Evolutionary conservation across 2,113 vertebrate genomes (phyloP).

Genomic region (Anhinga rufa): DNA sequence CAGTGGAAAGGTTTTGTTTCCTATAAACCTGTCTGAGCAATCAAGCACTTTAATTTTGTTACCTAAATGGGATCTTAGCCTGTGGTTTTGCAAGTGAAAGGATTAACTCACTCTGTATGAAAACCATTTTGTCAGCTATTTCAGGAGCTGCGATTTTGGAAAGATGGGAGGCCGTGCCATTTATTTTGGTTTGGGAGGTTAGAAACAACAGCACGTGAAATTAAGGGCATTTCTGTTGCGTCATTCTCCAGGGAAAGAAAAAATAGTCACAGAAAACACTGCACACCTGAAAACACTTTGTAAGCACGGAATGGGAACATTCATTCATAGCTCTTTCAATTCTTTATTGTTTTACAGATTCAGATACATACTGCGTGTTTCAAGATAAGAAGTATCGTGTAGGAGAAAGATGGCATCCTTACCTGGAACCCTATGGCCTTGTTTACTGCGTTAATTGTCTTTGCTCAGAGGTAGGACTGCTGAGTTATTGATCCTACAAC

Average conservation of each 20-base stretch:
- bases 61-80: neutral
- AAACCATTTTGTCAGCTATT: neutral
- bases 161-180: neutral
- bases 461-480: conserved; percentile 77
- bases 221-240: neutral
- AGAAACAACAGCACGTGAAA: neutral
- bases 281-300: neutral
- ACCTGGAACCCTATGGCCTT: conserved; percentile 80
- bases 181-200: neutral
- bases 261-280: neutral
- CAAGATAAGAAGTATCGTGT: conserved; percentile 82
- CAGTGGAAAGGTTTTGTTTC: neutral
- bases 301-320: neutral
- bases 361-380: conserved; percentile 79
- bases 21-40: neutral
- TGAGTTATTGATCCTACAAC: neutral
- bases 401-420: conserved; percentile 82
- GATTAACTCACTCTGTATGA: neutral
- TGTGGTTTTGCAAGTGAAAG: neutral
- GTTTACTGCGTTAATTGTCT: conserved; percentile 80
- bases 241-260: neutral
- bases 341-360: conserved; percentile 66
- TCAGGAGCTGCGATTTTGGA: neutral
- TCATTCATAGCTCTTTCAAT: neutral
- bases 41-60: neutral